Conservation (phyloP, 2,797 vertebrate species). For the Ctenopoma multispine region DNA sequence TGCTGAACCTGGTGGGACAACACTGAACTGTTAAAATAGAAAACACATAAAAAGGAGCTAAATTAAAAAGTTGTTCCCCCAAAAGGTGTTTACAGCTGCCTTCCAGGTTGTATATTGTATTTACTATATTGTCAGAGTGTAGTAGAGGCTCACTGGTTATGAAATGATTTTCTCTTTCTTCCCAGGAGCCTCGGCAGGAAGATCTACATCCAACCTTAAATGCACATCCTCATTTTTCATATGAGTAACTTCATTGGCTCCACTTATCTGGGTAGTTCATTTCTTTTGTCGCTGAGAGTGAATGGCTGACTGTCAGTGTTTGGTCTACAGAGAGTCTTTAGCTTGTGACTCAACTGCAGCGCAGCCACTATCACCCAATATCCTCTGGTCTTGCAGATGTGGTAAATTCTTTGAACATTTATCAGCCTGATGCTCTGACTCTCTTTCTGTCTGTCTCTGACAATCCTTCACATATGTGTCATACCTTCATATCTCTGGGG, state of each 20-base stretch:
- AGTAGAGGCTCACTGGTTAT: constrained; percentile 37
- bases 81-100: constrained; percentile 10
- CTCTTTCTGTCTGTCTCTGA: constrained; percentile 31
- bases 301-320: constrained; percentile 38
- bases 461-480: constrained; percentile 59
- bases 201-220: constrained; percentile 31
- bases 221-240: constrained; percentile 47
- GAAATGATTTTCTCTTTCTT: constrained; percentile 71
- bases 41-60: constrained; percentile 4
- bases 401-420: constrained; percentile 70
- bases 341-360: constrained; percentile 57
- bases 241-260: constrained; percentile 49
- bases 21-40: constrained; percentile 25
- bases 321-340: constrained; percentile 47
- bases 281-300: constrained; percentile 39
- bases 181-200: constrained; percentile 42
- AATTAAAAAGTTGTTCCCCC: not conserved
- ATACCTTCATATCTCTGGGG: constrained; percentile 50
- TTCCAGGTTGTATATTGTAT: constrained; percentile 24
- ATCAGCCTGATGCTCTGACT: constrained; percentile 51
- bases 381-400: constrained; percentile 31
- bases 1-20: constrained; percentile 46
- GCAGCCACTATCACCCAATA: constrained; percentile 54
- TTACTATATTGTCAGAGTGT: constrained; percentile 29
- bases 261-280: constrained; percentile 49